A percentile compares a stretch with the other conserved stretches of the same genome.
Conservation (phyloP, 2,888 invertebrate genomes). For the Eupsilia transversa region DNA sequence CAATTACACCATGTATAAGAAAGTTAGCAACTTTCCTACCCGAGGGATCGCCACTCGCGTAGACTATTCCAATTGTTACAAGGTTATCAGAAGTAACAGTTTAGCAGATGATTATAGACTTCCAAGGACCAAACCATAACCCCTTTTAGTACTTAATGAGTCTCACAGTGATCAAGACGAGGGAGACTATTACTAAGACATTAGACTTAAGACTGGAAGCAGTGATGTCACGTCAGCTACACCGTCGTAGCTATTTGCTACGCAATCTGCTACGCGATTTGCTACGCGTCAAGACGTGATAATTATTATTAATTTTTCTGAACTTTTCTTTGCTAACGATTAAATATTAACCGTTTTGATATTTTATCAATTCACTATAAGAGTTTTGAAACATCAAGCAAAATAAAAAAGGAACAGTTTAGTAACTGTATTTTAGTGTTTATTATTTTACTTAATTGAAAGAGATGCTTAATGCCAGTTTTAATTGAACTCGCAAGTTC, state of each 20-base stretch:
- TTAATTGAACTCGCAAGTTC: neutral
- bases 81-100: neutral
- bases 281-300: neutral
- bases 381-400: too few species aligned
- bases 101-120: neutral
- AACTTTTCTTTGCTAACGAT: neutral
- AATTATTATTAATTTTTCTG: neutral
- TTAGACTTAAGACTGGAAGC: neutral
- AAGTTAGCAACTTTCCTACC: neutral
- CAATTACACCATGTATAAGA: neutral
- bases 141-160: neutral
- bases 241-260: constrained; percentile 25
- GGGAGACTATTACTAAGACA: neutral
- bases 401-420: neutral
- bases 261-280: neutral
- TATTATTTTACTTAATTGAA: neutral
- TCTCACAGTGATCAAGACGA: neutral
- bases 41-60: too few species aligned
- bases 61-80: neutral
- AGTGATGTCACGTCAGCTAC: constrained; percentile 8
- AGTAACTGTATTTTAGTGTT: neutral
- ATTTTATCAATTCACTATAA: too few species aligned
- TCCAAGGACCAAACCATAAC: neutral
- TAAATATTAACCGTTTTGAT: too few species aligned
- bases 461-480: neutral